Conservation (phyloP, 2,113 vertebrate genomes). For the Fulica atra region DNA sequence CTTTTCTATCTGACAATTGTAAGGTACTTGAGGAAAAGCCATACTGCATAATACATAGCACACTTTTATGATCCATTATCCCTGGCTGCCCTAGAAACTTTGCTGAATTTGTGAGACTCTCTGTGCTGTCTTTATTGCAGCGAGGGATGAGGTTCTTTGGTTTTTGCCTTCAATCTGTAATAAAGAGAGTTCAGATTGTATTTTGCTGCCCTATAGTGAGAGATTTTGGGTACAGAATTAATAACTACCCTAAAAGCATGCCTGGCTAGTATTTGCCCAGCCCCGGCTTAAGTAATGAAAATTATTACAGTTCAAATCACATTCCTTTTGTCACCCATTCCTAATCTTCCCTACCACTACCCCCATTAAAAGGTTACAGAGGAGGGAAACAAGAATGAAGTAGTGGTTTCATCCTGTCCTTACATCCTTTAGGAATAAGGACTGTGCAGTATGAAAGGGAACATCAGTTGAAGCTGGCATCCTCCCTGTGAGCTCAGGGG, state of each 20-base stretch:
- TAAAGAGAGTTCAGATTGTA: neutral
- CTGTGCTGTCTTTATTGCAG: neutral
- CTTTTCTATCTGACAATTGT: neutral
- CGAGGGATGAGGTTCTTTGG: neutral
- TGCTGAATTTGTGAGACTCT: neutral
- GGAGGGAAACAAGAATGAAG: neutral
- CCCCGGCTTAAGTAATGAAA: neutral
- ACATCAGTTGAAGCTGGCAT: neutral
- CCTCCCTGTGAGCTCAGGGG: neutral
- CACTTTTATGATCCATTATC: neutral
- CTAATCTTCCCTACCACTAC: accelerated
- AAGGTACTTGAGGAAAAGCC: neutral
- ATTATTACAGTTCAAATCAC: neutral
- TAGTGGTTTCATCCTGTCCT: neutral
- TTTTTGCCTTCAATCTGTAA: neutral
- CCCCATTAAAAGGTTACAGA: neutral
- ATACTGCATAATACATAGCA: neutral
- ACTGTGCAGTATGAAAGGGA: neutral
- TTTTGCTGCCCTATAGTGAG: neutral
- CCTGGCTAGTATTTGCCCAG: neutral
- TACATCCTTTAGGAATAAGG: neutral
- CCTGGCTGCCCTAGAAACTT: neutral
- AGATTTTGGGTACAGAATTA: neutral
- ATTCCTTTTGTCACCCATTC: neutral
- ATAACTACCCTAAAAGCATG: neutral